A percentile compares a stretch with the other conserved stretches of the same genome.
Evolutionary conservation across 2,113 vertebrate species (phyloP).

Genomic region (Ochotona princeps): DNA sequence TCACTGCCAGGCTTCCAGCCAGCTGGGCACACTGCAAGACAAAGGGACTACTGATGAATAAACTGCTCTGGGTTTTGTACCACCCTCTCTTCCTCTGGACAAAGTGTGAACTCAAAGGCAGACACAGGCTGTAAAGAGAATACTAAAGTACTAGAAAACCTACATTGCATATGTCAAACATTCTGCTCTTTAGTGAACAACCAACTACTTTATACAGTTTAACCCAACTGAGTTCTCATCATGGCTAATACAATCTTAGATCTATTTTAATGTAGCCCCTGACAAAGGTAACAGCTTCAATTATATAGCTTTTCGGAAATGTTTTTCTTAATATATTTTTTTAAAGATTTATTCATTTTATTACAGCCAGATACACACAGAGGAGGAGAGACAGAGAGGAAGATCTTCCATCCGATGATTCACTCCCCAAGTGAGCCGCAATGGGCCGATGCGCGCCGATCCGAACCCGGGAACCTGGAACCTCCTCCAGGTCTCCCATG

Average conservation of each 20-base stretch:
- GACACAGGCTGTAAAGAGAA: background rate
- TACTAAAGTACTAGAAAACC: background rate
- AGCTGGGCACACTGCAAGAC: constrained; percentile 95
- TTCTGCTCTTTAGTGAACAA: background rate
- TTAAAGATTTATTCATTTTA: no score
- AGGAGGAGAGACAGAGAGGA: no score
- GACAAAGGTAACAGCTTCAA: constrained; percentile 5
- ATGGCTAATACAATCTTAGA: background rate
- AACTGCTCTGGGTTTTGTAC: background rate
- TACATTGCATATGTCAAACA: background rate
- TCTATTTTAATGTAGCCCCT: background rate
- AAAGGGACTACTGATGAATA: constrained; percentile 62
- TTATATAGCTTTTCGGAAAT: background rate
- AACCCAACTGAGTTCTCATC: constrained; percentile 4
- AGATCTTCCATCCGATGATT: no score
- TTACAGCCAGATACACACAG: no score
- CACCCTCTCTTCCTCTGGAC: background rate
- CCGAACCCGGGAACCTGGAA: no score
- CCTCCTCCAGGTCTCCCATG: no score
- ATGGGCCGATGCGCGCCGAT: no score
- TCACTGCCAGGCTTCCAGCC: constrained; percentile 99
- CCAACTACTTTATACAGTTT: background rate
- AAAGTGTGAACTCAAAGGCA: constrained; percentile 11
- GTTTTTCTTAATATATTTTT: no score
- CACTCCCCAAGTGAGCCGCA: no score